Evolutionary conservation across 2,888 invertebrate species (phyloP), one percentile per base, ranked within the genome.

Genomic region (Belgica antarctica): DNA sequence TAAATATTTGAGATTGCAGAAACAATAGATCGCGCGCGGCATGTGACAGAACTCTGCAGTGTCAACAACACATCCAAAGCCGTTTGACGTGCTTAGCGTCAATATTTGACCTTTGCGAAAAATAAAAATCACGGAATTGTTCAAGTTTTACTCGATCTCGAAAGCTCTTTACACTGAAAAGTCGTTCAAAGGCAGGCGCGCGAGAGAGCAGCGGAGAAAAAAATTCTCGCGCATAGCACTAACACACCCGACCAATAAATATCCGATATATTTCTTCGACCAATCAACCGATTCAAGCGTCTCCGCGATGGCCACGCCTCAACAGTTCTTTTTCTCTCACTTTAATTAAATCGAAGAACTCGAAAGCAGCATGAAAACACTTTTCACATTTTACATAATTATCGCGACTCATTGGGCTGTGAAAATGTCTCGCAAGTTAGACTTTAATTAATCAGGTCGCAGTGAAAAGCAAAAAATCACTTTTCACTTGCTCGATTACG

Each of bases 1-100:
- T 57, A 68, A 68, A 68, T 68, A 68, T 68, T 68, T 31, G 22
- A 68, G 68, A 68, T 68, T 68, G 22, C 31, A n/a, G 31, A 68
- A 68, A 68, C 68, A 68, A 68, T 68, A 57, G 68, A 68, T 68
- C 68, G 68, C 59, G n/a, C n/a, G 59, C 68, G 68, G 68, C 68
- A 46, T 68, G 46, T 68, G 68, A 68, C 68, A 68, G 28, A 68
- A 27, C 57, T n/a, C 24, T 52, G 2, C 7, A 52, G 24, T 22
- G 17, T 52, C 12, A n/a, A n/a, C 3, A 41, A 41, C 10, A 41
- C 12, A 41, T 41, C 22, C 7, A 46, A 52, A 52, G 52, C 22
- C 7, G 22, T 52, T 41, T 41, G 52, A 52, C 52, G 46, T 8
- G 12, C 10, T 46, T 46, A n/a, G 34, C 4, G 46, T 52, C 17